phyloP scores from a whole-genome alignment of 2,888 invertebrate species.

The Timema podura region DNA sequence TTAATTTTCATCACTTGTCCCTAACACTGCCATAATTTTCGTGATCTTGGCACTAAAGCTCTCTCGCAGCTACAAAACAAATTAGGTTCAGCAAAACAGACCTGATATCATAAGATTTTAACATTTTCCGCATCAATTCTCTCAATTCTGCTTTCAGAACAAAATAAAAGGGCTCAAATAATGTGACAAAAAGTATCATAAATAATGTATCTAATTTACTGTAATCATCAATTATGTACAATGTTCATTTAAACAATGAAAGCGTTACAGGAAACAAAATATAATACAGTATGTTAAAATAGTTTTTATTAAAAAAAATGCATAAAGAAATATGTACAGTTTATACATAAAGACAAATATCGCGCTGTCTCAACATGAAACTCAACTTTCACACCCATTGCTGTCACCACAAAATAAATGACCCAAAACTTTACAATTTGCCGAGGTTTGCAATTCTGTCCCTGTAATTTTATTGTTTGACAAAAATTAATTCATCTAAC shows the following conservation, averaged over 20 bases:
- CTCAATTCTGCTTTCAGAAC: background rate
- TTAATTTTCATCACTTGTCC: too few species aligned
- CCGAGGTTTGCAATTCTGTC: conserved; percentile 5
- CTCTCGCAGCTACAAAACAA: too few species aligned
- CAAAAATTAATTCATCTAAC: conserved; percentile 16
- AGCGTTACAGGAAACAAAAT: conserved; percentile 25
- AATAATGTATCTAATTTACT: conserved; percentile 27
- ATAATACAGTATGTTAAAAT: conserved; percentile 25
- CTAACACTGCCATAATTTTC: too few species aligned
- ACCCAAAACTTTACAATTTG: background rate
- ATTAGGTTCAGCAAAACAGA: too few species aligned
- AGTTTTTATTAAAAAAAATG: conserved; percentile 25
- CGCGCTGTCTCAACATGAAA: conserved; percentile 24
- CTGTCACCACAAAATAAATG: conserved; percentile 23
- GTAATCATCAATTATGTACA: conserved; percentile 25
- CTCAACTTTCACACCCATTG: conserved; percentile 22
- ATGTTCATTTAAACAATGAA: conserved; percentile 18
- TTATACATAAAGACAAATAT: conserved; percentile 29
- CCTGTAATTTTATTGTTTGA: background rate
- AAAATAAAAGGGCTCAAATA: background rate
- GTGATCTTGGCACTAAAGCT: too few species aligned
- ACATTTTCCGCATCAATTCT: background rate
- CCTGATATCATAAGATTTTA: background rate
- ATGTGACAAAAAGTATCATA: conserved; percentile 19
- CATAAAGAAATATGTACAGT: conserved; percentile 30